phyloP scores from a whole-genome alignment of 2,797 vertebrate species.

The Enoplosus armatus region DNA sequence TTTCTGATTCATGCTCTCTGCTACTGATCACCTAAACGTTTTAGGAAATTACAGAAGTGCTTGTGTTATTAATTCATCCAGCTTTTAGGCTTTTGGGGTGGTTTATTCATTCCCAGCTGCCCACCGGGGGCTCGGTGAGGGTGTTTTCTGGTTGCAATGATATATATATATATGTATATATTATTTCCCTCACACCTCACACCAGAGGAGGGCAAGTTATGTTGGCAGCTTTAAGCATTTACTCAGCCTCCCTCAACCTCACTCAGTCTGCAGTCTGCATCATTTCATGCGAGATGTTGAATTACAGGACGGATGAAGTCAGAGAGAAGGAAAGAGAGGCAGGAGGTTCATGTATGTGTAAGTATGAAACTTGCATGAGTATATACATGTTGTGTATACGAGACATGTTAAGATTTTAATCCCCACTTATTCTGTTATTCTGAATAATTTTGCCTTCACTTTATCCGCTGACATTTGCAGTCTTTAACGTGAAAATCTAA shows the following conservation, averaged over 20 bases:
- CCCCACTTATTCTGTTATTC: too few relatives aligned
- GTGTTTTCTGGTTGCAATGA: conserved; percentile 34
- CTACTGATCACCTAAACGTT: conserved; percentile 63
- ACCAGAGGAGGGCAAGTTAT: conserved; percentile 58
- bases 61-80: conserved; percentile 64
- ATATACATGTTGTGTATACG: background rate
- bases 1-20: conserved; percentile 28
- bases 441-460: too few relatives aligned
- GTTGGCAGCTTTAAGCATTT: conserved; percentile 45
- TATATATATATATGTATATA: conserved; percentile 24
- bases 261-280: conserved; percentile 10
- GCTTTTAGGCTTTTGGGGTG: conserved; percentile 36
- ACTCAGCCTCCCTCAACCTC: conserved; percentile 16
- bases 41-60: conserved; percentile 50
- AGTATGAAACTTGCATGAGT: conserved; percentile 11
- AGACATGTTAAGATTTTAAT: too few relatives aligned
- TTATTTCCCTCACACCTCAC: conserved; percentile 57
- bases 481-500: too few relatives aligned
- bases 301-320: background rate
- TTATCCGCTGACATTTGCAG: too few relatives aligned
- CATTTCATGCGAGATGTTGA: background rate
- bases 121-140: conserved; percentile 9
- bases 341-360: background rate
- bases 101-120: background rate
- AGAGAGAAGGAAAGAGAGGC: background rate